Conservation (phyloP, 2,113 vertebrate species). For the Daphoenositta chrysoptera region DNA sequence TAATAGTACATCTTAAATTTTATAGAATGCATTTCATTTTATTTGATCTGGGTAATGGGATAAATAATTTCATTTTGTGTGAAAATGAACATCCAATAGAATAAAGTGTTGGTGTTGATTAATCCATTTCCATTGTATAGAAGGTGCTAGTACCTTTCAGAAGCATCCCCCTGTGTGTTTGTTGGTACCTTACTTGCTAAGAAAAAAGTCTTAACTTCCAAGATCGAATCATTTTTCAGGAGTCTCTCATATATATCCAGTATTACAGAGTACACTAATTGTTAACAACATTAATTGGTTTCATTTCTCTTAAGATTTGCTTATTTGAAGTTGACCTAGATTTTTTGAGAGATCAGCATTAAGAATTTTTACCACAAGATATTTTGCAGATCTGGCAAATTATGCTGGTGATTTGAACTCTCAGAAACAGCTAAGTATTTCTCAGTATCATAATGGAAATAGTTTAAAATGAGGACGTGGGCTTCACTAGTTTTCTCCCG, state of each 20-base stretch:
- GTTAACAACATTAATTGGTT: slow-evolving; percentile 32
- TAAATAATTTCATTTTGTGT: neutral
- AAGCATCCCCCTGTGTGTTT: neutral
- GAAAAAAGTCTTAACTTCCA: neutral
- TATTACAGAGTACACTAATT: slow-evolving; percentile 17
- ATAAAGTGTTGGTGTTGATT: neutral
- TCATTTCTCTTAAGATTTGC: slow-evolving; percentile 54
- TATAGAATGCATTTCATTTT: neutral
- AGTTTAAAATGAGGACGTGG: neutral
- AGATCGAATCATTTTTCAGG: neutral
- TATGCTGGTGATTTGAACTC: neutral
- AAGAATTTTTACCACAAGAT: slow-evolving; percentile 14
- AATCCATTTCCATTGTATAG: neutral
- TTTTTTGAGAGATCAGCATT: neutral
- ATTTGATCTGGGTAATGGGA: neutral
- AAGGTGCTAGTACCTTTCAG: neutral
- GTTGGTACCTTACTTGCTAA: neutral
- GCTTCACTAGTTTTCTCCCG: neutral
- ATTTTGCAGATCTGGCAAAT: slow-evolving; percentile 14
- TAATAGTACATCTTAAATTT: neutral
- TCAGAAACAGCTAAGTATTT: neutral
- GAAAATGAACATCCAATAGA: neutral
- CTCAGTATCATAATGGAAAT: neutral
- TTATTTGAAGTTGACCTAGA: slow-evolving; percentile 46
- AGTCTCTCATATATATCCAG: neutral